phyloP scores from a whole-genome alignment of 2,113 vertebrate genomes.

The Hymenochirus boettgeri region DNA sequence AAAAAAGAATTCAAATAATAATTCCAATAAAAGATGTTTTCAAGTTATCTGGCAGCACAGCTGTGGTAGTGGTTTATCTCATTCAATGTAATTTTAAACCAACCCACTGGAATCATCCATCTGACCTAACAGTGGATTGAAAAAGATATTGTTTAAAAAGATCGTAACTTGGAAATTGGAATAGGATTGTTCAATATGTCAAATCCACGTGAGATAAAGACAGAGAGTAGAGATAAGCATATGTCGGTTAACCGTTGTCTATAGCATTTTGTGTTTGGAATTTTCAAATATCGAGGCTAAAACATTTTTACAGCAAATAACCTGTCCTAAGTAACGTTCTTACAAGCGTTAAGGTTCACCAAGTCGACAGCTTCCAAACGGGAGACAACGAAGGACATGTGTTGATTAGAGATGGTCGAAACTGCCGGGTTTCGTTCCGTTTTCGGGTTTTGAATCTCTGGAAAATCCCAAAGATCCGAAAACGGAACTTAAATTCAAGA shows the following conservation, averaged over 20 bases:
- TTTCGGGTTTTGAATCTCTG: too few species aligned
- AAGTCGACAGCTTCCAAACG: too few species aligned
- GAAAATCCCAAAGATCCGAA: too few species aligned
- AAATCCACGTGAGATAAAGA: conserved; percentile 1
- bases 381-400: too few species aligned
- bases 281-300: not conserved
- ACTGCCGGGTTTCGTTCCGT: too few species aligned
- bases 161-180: not conserved
- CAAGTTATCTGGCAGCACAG: not conserved
- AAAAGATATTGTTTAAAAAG: not conserved
- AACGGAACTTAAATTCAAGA: too few species aligned
- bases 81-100: not conserved
- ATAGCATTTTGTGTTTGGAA: not conserved
- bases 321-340: not conserved
- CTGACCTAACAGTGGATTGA: not conserved
- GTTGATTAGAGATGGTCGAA: too few species aligned
- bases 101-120: not conserved
- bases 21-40: not conserved
- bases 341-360: not conserved
- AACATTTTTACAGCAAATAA: not conserved
- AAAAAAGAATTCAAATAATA: not conserved
- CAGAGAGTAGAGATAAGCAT: not conserved
- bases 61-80: not conserved
- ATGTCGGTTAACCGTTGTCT: not conserved
- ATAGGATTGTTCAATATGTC: not conserved